Conservation (phyloP, 2,797 vertebrate genomes). For the Phoeniculus purpureus region DNA sequence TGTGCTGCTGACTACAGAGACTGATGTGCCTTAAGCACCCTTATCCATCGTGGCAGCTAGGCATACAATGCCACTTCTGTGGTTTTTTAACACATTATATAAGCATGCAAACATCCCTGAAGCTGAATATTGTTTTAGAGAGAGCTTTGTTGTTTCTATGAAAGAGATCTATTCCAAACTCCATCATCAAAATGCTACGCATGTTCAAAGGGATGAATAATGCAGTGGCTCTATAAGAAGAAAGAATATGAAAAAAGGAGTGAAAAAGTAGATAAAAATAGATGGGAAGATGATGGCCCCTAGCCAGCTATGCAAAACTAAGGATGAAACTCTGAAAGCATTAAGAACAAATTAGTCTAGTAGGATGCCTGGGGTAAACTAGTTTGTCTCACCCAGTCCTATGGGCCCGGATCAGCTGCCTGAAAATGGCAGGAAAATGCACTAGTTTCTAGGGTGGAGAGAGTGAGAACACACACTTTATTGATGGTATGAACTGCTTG, state of each 20-base stretch:
- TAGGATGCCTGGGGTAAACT: neutral
- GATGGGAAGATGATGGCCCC: neutral
- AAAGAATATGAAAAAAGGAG: neutral
- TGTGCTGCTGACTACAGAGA: neutral
- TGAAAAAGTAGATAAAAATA: conserved; percentile 37
- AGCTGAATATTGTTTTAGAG: neutral
- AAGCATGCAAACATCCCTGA: neutral
- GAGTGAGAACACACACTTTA: neutral
- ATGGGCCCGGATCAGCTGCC: neutral
- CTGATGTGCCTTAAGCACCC: neutral
- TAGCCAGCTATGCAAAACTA: neutral
- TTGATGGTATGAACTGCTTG: neutral
- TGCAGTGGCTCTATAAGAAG: neutral
- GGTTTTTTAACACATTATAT: neutral
- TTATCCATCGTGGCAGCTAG: neutral
- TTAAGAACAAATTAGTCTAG: conserved; percentile 13
- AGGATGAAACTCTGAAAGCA: neutral
- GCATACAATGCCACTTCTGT: neutral
- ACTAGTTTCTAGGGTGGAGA: neutral
- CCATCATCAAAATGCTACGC: neutral
- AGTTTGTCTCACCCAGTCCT: neutral
- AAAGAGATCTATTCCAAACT: conserved; percentile 1
- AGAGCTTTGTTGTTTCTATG: neutral
- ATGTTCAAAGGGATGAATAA: conserved; percentile 35
- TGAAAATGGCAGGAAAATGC: neutral